Evolutionary conservation across 35 echinoderm and acorn worm species (phyloP).

Genomic region (Amphiura filiformis): DNA sequence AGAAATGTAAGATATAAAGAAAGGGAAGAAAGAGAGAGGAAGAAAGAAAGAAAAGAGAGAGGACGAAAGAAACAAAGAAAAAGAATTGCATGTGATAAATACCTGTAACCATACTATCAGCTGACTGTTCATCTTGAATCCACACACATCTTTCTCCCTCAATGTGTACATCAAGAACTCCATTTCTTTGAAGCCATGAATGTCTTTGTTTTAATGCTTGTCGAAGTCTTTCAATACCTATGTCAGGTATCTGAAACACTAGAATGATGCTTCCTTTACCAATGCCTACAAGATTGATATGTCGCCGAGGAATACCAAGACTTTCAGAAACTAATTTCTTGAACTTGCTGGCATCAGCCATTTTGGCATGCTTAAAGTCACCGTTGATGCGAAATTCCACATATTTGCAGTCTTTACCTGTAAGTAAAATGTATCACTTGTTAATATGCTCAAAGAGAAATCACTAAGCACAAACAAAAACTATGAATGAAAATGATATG

Average conservation of each 20-base stretch:
- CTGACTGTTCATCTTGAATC: too few species aligned
- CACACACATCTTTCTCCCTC: not conserved
- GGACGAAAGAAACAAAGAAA: too few species aligned
- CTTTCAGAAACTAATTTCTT: not conserved
- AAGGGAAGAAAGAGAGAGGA: too few species aligned
- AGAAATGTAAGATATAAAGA: too few species aligned
- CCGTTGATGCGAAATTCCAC: not conserved
- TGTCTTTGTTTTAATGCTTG: not conserved
- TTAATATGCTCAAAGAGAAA: too few species aligned
- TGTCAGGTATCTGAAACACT: not conserved
- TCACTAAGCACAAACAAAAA: too few species aligned
- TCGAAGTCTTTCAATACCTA: not conserved
- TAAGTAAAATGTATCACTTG: too few species aligned
- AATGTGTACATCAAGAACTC: not conserved
- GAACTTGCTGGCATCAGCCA: not conserved
- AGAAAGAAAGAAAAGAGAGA: too few species aligned
- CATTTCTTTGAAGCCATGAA: not conserved
- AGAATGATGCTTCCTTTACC: not conserved
- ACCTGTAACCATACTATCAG: too few species aligned
- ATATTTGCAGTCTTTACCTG: too few species aligned
- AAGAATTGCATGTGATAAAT: too few species aligned
- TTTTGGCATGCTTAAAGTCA: not conserved
- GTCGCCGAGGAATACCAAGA: not conserved
- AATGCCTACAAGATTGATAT: not conserved
- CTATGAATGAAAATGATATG: too few species aligned